phyloP scores from a whole-genome alignment of 2,888 invertebrate genomes.

The Philaethria dido region DNA sequence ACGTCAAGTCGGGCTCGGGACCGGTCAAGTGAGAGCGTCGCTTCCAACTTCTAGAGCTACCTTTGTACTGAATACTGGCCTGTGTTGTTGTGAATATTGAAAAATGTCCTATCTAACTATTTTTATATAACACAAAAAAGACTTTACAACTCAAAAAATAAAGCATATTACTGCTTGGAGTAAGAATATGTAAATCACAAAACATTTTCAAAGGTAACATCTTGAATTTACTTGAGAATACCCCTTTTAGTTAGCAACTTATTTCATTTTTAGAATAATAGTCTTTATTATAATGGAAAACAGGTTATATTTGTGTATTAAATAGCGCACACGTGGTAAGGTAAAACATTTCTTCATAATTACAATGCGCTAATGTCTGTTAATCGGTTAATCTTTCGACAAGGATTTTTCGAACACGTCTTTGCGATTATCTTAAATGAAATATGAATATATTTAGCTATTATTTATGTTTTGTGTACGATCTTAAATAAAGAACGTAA shows the following conservation, averaged over 20 bases:
- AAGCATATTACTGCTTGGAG: background rate
- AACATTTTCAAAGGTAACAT: constrained; percentile 16
- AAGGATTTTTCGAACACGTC: constrained; percentile 22
- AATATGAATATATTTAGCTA: too few relatives aligned
- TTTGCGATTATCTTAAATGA: constrained; percentile 15
- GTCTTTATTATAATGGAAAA: constrained; percentile 12
- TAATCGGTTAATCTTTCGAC: constrained; percentile 28
- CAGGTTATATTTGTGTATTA: constrained; percentile 9
- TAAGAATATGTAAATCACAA: background rate
- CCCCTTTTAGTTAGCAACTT: background rate
- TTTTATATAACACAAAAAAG: background rate
- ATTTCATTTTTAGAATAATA: background rate
- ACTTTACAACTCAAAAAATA: background rate
- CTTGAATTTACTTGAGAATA: background rate
- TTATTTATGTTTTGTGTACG: too few relatives aligned
- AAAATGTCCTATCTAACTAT: constrained; percentile 18
- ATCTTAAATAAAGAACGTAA: too few relatives aligned
- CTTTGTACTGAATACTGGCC: constrained; percentile 32
- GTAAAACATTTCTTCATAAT: constrained; percentile 37
- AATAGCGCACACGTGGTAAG: constrained; percentile 35
- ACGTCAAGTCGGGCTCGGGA: constrained; percentile 52
- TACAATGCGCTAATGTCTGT: constrained; percentile 34
- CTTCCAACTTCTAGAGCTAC: constrained; percentile 51
- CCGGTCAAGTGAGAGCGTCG: constrained; percentile 69
- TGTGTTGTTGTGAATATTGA: constrained; percentile 1